Evolutionary conservation across 2,797 vertebrate genomes (phyloP), one percentile per base, ranked within the genome.

Genomic region (Hypotaenidia okinawae): DNA sequence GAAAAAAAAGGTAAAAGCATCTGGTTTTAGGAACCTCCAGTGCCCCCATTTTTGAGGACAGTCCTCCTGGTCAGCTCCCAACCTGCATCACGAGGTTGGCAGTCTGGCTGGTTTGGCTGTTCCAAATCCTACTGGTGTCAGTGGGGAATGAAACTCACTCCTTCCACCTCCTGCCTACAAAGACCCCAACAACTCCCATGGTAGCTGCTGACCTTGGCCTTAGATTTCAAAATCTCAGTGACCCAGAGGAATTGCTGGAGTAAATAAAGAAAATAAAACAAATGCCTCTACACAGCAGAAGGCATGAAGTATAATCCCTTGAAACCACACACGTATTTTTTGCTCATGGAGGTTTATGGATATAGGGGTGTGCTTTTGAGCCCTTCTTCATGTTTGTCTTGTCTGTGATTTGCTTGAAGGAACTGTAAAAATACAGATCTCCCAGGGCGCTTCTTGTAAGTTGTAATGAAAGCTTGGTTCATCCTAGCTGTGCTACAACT

Each of bases 191-290:
- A 54, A 15, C 55, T 90, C 80, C 39, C 6, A 0, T 32, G 22
- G 18, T 49, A 82, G 74, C 52, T 14, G 1, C 72, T 91, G 90
- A 91, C 79, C 94, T 93, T 74, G 75, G 76, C 75, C 90, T 92
- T 81, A 59, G 41, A 95, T 94, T 95, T 93, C 87, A 80, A 94
- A 86, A 95, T 67, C 82, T 87, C 41, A 13, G 47, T 55, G 66
- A 41, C 72, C 14, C 87, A 62, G 76, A 84, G 73, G 70, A 87
- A 66, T 64, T 85, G 28, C 54, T 43, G 84, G 52, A 67, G 45
- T 64, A 95, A 91, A 80, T 58, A 89, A 93, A 84, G 28, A 58
- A 74, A 94, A 61, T 25, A 37, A 67, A 78, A 13, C 25, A 59
- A 10, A 25, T 13, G 55, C 15, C 33, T 37, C 55, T 66, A 3